These are phyloP conservation scores for Prietella phreatophila DNA, from an alignment of 2,113 vertebrate species.

Conservation along the genomic window DNA sequence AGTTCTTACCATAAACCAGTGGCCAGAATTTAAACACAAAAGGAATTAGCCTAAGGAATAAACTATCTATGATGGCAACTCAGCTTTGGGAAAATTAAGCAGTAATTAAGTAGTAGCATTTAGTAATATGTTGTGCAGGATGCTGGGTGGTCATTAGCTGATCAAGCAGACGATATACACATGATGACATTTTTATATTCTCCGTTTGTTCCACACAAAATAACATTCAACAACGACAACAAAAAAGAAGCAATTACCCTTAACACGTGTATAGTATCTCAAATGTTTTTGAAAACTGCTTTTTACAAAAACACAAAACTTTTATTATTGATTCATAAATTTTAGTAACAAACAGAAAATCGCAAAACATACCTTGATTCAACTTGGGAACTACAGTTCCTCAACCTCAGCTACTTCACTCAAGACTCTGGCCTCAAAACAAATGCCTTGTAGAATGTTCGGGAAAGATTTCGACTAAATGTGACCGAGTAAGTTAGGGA, in stretches of 20 bases:
- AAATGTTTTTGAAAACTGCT: neutral
- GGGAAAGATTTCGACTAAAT: neutral
- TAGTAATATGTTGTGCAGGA: neutral
- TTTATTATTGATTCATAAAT: neutral
- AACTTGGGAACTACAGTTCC: neutral
- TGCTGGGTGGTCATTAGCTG: neutral
- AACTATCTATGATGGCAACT: neutral
- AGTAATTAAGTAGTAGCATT: slow-evolving; percentile 2
- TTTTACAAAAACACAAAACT: too few species aligned
- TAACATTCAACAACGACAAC: neutral
- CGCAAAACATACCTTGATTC: neutral
- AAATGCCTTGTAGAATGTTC: neutral
- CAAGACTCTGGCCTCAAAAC: neutral
- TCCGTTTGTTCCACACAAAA: neutral
- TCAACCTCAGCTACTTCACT: neutral
- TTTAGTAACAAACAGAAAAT: neutral
- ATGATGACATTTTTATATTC: neutral
- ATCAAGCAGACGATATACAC: neutral
- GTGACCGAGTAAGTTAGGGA: neutral
- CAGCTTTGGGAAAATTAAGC: neutral
- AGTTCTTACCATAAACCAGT: neutral
- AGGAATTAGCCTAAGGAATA: neutral
- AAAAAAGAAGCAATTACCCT: neutral
- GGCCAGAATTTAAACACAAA: neutral
- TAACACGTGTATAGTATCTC: neutral